Evolutionary conservation across 2,113 vertebrate genomes (phyloP).

Genomic region (Cyphomyrus discorhynchus): DNA sequence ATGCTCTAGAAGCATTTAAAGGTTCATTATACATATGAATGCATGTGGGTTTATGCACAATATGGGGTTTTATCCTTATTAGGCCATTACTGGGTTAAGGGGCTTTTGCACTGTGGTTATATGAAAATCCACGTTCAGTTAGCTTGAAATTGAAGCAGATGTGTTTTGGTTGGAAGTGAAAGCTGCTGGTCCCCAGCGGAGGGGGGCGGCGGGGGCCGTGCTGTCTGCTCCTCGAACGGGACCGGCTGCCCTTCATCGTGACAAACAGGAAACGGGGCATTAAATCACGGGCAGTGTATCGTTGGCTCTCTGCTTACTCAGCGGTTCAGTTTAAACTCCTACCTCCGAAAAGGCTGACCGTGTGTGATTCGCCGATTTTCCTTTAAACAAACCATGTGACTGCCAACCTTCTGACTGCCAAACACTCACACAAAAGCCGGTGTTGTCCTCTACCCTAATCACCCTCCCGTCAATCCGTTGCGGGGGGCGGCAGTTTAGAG

Average conservation of each 20-base stretch:
- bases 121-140: background rate
- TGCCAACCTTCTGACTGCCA: background rate
- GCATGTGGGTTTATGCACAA: background rate
- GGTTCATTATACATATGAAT: background rate
- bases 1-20: background rate
- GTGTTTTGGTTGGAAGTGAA: background rate
- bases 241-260: background rate
- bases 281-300: background rate
- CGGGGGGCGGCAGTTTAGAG: too few relatives aligned
- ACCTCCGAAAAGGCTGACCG: background rate
- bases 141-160: background rate
- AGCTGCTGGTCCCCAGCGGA: background rate
- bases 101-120: background rate
- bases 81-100: background rate
- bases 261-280: background rate
- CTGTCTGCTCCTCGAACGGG: background rate
- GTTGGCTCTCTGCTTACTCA: background rate
- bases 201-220: background rate
- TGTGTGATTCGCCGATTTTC: background rate
- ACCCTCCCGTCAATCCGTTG: too few relatives aligned
- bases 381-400: background rate
- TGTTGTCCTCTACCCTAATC: too few relatives aligned
- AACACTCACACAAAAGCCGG: background rate
- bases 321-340: background rate
- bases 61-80: background rate